These are phyloP conservation scores for Corvus hawaiiensis DNA, from an alignment of 2,113 vertebrate species.

Conservation along the genomic window DNA sequence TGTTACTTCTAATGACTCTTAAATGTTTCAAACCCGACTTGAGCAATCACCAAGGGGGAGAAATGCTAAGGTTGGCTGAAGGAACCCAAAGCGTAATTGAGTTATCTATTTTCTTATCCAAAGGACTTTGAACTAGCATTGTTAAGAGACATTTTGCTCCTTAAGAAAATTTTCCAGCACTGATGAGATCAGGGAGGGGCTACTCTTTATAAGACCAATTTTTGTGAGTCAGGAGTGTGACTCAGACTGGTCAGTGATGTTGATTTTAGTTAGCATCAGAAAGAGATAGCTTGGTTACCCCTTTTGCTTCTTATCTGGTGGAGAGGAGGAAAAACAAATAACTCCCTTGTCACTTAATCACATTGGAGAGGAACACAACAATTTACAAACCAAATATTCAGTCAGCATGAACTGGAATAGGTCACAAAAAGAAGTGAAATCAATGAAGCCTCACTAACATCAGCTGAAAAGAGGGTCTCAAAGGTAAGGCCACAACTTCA, in stretches of 20 bases:
- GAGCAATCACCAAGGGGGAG: constrained; percentile 10
- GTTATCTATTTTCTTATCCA: constrained; percentile 55
- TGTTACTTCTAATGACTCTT: constrained; percentile 38
- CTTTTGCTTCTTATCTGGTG: neutral
- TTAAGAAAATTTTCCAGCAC: neutral
- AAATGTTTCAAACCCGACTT: constrained; percentile 42
- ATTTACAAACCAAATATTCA: neutral
- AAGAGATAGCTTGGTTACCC: neutral
- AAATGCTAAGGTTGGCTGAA: constrained; percentile 25
- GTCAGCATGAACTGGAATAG: neutral
- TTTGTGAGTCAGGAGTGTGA: constrained; percentile 8
- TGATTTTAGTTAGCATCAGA: neutral
- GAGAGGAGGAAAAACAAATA: neutral
- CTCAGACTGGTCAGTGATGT: neutral
- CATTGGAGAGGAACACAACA: neutral
- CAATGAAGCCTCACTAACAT: neutral
- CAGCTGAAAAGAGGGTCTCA: neutral
- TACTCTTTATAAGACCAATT: neutral
- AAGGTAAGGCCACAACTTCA: neutral
- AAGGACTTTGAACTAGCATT: constrained; percentile 43
- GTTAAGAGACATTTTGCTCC: neutral
- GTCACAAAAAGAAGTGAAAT: neutral
- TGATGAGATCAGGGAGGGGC: neutral
- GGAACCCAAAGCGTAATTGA: constrained; percentile 1
- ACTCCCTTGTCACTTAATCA: neutral